Percentiles rank a stretch among this genome's conserved stretches.
phyloP scores from a whole-genome alignment of 2,797 vertebrate species.

The Syngnathus rostellatus region DNA sequence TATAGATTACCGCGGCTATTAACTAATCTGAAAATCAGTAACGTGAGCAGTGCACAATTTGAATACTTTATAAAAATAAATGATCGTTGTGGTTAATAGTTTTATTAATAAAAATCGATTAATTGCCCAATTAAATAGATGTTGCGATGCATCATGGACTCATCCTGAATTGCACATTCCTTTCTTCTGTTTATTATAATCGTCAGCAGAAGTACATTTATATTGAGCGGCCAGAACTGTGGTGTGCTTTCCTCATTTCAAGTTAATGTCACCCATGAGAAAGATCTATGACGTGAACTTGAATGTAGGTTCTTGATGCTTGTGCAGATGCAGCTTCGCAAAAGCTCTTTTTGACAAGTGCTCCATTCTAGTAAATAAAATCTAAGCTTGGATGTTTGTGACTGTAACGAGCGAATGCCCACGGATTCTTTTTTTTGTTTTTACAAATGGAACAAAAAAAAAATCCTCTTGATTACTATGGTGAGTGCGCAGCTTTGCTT shows the following conservation, averaged over 20 bases:
- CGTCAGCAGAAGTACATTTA: not conserved
- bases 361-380: not conserved
- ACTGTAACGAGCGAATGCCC: not conserved
- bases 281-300: not conserved
- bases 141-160: not conserved
- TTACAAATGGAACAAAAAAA: conserved; percentile 22
- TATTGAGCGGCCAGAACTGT: not conserved
- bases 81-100: too few relatives aligned
- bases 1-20: not conserved
- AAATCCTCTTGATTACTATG: conserved; percentile 27
- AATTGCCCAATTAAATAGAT: not conserved
- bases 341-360: not conserved
- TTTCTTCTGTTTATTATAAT: not conserved
- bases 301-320: not conserved
- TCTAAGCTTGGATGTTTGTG: conserved; percentile 5
- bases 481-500: conserved; percentile 8
- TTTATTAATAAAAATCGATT: not conserved
- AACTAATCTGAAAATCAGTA: not conserved
- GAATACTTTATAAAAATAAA: too few relatives aligned
- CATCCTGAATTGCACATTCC: too few relatives aligned
- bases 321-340: not conserved
- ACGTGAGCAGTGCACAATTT: too few relatives aligned
- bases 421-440: not conserved
- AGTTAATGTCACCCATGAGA: not conserved
- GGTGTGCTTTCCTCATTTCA: not conserved